These are phyloP conservation scores for Podabrus alpinus DNA, from an alignment of 2,888 invertebrate genomes.

Conservation along the genomic window DNA sequence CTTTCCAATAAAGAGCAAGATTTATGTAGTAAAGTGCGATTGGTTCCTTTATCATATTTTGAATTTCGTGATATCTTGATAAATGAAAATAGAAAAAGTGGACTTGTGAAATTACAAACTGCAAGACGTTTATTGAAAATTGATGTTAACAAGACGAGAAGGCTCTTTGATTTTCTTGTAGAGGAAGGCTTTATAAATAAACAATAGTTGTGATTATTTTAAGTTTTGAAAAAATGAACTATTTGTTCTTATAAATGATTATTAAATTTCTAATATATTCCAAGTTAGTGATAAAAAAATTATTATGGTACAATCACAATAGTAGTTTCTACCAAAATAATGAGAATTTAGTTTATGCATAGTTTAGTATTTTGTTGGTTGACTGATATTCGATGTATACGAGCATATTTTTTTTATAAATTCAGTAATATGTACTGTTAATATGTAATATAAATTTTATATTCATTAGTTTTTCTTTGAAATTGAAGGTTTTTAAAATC, in stretches of 20 bases:
- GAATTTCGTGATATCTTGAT: slow-evolving; percentile 77
- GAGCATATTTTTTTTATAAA: background rate
- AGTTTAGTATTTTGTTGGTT: background rate
- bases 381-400: background rate
- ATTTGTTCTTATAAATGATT: background rate
- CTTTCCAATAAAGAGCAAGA: slow-evolving; percentile 72
- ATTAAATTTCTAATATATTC: background rate
- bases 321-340: background rate
- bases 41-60: slow-evolving; percentile 78
- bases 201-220: slow-evolving; percentile 37
- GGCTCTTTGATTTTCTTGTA: slow-evolving; percentile 79
- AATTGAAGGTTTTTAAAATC: background rate
- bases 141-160: slow-evolving; percentile 91
- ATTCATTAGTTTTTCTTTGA: background rate
- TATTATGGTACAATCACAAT: background rate
- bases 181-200: slow-evolving; percentile 73
- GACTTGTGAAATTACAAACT: slow-evolving; percentile 76
- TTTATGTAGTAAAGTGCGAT: slow-evolving; percentile 74
- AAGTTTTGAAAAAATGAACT: background rate
- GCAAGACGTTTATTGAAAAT: slow-evolving; percentile 86
- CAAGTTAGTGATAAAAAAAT: background rate
- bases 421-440: background rate
- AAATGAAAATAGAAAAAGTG: slow-evolving; percentile 75
- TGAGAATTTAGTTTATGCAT: background rate
- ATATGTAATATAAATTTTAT: background rate